phyloP scores from a whole-genome alignment of 53 echinoderm and acorn worm species.

The Paracentrotus lividus region DNA sequence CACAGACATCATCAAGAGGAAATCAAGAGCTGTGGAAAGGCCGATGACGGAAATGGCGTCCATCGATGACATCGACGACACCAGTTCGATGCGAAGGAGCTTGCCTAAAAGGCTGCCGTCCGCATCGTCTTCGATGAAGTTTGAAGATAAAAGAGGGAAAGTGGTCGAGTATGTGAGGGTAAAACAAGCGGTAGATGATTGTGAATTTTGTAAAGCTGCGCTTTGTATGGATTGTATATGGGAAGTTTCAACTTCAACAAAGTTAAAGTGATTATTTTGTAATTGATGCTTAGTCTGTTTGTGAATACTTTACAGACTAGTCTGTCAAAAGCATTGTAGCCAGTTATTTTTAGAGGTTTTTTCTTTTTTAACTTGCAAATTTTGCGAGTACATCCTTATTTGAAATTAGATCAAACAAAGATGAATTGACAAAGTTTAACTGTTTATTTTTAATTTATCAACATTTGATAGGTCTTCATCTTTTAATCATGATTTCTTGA shows the following conservation, averaged over 20 bases:
- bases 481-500: too few species aligned
- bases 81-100: not conserved
- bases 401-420: too few species aligned
- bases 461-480: too few species aligned
- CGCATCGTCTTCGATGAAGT: not conserved
- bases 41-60: not conserved
- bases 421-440: too few species aligned
- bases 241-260: constrained; percentile 16
- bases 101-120: not conserved
- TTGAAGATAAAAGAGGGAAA: constrained; percentile 47
- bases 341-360: too few species aligned
- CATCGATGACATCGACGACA: not conserved
- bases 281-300: not conserved
- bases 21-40: not conserved
- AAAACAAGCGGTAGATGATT: constrained; percentile 10
- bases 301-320: too few species aligned
- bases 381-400: too few species aligned
- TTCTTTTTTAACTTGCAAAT: too few species aligned
- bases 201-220: constrained; percentile 25
- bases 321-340: too few species aligned
- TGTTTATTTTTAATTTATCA: too few species aligned
- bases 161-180: constrained; percentile 22
- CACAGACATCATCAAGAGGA: constrained; percentile 28
- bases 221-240: constrained; percentile 52
- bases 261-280: not conserved